A percentile compares a stretch with the other conserved stretches of the same genome.
phyloP scores from a whole-genome alignment of 2,888 invertebrate genomes.

The Melanotus villosus region DNA sequence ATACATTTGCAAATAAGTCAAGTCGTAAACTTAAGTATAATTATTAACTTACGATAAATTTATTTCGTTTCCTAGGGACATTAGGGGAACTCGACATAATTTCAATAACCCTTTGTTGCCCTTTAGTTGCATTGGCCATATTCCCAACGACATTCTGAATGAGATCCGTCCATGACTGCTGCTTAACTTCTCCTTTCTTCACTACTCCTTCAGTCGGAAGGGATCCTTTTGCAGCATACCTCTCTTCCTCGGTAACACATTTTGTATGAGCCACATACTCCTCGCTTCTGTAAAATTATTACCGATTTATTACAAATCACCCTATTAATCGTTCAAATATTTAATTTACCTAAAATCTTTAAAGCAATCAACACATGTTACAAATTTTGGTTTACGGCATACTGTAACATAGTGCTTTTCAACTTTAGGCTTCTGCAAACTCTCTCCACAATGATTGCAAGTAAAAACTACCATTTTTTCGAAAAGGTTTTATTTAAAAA shows the following conservation, averaged over 20 bases:
- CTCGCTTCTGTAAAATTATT: constrained; percentile 72
- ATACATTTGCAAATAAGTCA: neutral
- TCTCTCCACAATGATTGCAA: constrained; percentile 92
- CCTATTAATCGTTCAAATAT: too few species aligned
- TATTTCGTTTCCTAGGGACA: constrained; percentile 40
- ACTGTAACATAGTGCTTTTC: constrained; percentile 87
- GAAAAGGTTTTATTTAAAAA: too few species aligned
- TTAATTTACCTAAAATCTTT: constrained; percentile 86
- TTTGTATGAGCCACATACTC: constrained; percentile 85
- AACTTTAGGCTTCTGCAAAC: constrained; percentile 91
- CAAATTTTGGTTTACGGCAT: constrained; percentile 79
- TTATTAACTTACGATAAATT: constrained; percentile 41
- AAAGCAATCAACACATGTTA: constrained; percentile 95
- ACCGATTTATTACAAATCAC: constrained; percentile 12
- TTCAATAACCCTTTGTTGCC: constrained; percentile 50
- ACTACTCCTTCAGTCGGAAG: constrained; percentile 76
- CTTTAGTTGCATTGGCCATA: constrained; percentile 71
- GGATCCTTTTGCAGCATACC: constrained; percentile 89
- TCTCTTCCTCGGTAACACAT: constrained; percentile 88
- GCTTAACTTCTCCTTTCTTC: constrained; percentile 90
- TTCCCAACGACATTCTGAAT: constrained; percentile 77
- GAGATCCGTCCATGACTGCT: constrained; percentile 85
- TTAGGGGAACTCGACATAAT: constrained; percentile 26
- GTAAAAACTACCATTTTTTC: constrained; percentile 91
- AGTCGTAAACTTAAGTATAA: too few species aligned